Percentiles rank a stretch among this genome's conserved stretches.
phyloP scores from a whole-genome alignment of 2,888 invertebrate genomes.

The Brassicogethes aeneus region DNA sequence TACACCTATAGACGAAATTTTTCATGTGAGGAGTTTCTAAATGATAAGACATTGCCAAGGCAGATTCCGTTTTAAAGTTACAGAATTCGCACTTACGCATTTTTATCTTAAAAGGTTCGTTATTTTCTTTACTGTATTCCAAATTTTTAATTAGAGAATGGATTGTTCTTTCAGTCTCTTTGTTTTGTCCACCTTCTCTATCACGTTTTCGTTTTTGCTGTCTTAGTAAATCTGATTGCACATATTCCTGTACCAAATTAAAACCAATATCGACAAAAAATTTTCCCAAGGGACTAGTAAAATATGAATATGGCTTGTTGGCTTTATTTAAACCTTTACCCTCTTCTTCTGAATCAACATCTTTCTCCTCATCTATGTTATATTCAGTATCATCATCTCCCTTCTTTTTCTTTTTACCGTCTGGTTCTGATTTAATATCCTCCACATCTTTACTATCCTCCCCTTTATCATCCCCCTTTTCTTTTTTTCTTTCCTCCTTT shows the following conservation, averaged over 20 bases:
- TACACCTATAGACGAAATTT: slow-evolving; percentile 74
- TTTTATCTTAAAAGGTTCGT: slow-evolving; percentile 59
- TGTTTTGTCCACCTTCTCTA: slow-evolving; percentile 56
- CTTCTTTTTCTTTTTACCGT: slow-evolving; percentile 33
- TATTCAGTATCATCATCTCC: slow-evolving; percentile 21
- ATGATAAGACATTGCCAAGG: slow-evolving; percentile 75
- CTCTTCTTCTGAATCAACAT: slow-evolving; percentile 14
- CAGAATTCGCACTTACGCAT: slow-evolving; percentile 82
- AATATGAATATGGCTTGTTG: slow-evolving; percentile 51
- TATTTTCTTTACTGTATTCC: slow-evolving; percentile 78
- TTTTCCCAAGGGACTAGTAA: slow-evolving; percentile 79
- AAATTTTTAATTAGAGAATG: slow-evolving; percentile 75
- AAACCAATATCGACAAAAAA: slow-evolving; percentile 87
- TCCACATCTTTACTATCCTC: slow-evolving; percentile 43
- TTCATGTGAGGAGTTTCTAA: slow-evolving; percentile 88
- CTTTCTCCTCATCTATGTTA: slow-evolving; percentile 23
- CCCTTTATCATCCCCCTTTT: too few species aligned
- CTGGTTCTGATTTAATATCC: slow-evolving; percentile 30
- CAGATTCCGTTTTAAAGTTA: slow-evolving; percentile 82
- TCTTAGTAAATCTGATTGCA: slow-evolving; percentile 83
- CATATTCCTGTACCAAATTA: slow-evolving; percentile 85
- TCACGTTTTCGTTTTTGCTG: slow-evolving; percentile 79
- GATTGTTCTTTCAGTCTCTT: slow-evolving; percentile 69
- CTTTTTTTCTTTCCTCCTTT: slow-evolving; percentile 31
- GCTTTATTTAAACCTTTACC: slow-evolving; percentile 47